phyloP scores from a whole-genome alignment of 2,888 invertebrate species.

The Microplitis manilae region DNA sequence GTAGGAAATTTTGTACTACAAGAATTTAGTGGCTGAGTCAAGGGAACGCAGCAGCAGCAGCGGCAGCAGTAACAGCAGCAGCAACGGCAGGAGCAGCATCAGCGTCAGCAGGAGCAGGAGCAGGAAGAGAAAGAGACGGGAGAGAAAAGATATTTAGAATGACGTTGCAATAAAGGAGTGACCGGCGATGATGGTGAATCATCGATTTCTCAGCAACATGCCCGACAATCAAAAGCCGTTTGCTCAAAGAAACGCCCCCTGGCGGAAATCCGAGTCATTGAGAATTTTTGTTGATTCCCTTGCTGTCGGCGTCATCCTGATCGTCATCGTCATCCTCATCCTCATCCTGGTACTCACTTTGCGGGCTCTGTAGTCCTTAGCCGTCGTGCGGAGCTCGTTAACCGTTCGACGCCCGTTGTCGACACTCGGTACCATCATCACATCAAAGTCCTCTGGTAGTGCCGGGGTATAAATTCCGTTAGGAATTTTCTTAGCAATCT shows the following conservation, averaged over 20 bases:
- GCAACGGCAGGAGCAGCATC: not conserved
- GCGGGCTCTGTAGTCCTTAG: not conserved
- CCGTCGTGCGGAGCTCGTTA: constrained; percentile 40
- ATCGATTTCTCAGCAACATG: constrained; percentile 39
- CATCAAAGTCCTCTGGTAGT: not conserved
- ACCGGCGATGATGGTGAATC: constrained; percentile 40
- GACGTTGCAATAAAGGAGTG: constrained; percentile 20
- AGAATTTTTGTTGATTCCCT: constrained; percentile 29
- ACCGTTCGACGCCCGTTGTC: constrained; percentile 46
- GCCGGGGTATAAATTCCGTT: constrained; percentile 56
- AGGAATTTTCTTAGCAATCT: constrained; percentile 62
- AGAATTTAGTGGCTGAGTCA: constrained; percentile 26
- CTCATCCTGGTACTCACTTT: not conserved
- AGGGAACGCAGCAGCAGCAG: not conserved
- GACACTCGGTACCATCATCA: constrained; percentile 42
- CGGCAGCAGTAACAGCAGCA: not conserved
- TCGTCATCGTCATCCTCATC: not conserved
- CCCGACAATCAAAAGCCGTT: constrained; percentile 30
- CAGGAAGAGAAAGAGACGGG: constrained; percentile 1
- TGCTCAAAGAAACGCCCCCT: constrained; percentile 36
- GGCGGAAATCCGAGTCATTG: constrained; percentile 43
- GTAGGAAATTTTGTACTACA: constrained; percentile 18
- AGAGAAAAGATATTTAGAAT: constrained; percentile 15
- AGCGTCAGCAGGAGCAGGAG: not conserved
- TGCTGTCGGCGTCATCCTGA: not conserved